Conservation (phyloP, 2,888 invertebrate species). For the Azorinus chamasolen region DNA sequence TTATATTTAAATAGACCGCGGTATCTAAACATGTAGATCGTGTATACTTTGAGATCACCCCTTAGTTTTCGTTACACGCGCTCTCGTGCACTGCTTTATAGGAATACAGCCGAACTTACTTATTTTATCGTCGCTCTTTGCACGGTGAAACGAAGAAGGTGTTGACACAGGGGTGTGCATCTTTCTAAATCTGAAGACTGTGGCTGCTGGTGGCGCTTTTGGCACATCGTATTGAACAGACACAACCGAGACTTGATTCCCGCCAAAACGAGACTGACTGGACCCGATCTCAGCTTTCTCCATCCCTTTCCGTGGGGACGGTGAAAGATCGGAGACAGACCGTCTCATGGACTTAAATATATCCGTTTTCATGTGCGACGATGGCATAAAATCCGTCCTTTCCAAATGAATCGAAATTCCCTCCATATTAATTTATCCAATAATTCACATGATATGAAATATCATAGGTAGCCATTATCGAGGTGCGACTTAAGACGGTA, state of each 20-base stretch:
- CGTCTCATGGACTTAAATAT: conserved; percentile 51
- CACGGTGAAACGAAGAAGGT: background rate
- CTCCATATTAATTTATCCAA: conserved; percentile 42
- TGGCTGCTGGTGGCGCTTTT: conserved; percentile 48
- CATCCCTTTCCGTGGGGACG: conserved; percentile 20
- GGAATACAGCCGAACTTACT: conserved; percentile 17
- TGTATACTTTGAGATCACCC: no score
- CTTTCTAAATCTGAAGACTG: conserved; percentile 47
- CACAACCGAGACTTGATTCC: conserved; percentile 56
- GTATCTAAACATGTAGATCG: no score
- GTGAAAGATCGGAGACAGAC: conserved; percentile 51
- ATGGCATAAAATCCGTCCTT: conserved; percentile 32
- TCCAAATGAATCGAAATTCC: conserved; percentile 53
- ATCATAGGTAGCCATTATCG: no score
- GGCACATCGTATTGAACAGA: conserved; percentile 68
- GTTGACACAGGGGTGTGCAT: conserved; percentile 39
- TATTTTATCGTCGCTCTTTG: conserved; percentile 47
- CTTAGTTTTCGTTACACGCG: no score
- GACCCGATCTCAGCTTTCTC: conserved; percentile 37
- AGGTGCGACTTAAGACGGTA: no score
- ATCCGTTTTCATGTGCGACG: conserved; percentile 40
- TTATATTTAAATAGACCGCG: no score
- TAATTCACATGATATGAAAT: no score
- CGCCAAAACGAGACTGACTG: conserved; percentile 15
- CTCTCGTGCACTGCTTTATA: background rate